Evolutionary conservation across 2,113 vertebrate genomes (phyloP).

Genomic region (Lanius ludovicianus): DNA sequence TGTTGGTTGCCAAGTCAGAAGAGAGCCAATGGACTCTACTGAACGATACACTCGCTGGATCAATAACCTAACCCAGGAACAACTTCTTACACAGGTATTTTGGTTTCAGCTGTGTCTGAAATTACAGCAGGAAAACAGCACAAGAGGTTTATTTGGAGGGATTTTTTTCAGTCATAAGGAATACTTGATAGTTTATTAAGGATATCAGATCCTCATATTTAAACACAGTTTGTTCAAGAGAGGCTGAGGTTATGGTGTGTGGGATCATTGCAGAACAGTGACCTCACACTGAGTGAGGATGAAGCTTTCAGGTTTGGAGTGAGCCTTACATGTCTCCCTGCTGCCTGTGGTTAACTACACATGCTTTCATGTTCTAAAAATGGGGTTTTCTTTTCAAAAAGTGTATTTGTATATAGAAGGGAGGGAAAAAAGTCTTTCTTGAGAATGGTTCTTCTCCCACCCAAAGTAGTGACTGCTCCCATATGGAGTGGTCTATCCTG

Average conservation of each 20-base stretch:
- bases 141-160: neutral
- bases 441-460: neutral
- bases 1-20: conserved; percentile 85
- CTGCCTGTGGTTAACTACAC: neutral
- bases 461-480: neutral
- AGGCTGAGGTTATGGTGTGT: neutral
- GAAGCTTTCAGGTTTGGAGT: neutral
- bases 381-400: neutral
- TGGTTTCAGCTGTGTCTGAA: neutral
- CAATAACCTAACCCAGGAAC: conserved; percentile 82
- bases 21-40: conserved; percentile 85
- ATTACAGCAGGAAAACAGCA: neutral
- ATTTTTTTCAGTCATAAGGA: neutral
- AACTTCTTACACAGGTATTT: conserved; percentile 90
- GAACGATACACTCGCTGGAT: conserved; percentile 95
- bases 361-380: neutral
- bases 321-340: neutral
- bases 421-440: neutral
- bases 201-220: neutral
- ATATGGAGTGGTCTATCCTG: neutral
- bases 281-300: neutral
- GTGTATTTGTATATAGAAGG: neutral
- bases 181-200: neutral
- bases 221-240: neutral
- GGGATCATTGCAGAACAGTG: neutral